phyloP scores from a whole-genome alignment of 35 echinoderm and acorn worm genomes.

The Patiria miniata region DNA sequence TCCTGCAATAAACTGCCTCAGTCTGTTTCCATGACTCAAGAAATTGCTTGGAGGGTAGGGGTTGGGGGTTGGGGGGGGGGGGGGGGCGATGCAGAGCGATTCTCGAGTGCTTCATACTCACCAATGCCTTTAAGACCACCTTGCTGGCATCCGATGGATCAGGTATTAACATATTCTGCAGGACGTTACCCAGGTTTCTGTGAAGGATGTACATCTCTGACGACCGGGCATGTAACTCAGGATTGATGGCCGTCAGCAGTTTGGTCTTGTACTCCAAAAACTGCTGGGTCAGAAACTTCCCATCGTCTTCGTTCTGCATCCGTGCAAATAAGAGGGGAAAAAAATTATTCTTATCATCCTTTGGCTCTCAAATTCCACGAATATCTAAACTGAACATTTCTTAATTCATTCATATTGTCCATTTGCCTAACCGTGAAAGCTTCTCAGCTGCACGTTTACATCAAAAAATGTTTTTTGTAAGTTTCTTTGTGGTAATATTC shows the following conservation, averaged over 20 bases:
- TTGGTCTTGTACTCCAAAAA: constrained; percentile 44
- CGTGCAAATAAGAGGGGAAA: not conserved
- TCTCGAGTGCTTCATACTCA: not conserved
- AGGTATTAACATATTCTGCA: not conserved
- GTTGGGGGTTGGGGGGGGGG: too few relatives aligned
- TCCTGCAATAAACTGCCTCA: too few relatives aligned
- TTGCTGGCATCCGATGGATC: constrained; percentile 16
- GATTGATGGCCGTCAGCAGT: constrained; percentile 28
- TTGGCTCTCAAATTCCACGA: too few relatives aligned
- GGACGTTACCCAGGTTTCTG: not conserved
- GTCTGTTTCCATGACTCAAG: too few relatives aligned
- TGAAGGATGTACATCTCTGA: not conserved
- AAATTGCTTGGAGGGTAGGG: too few relatives aligned
- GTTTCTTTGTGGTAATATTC: too few relatives aligned
- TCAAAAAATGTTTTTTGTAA: too few relatives aligned
- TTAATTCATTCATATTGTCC: too few relatives aligned
- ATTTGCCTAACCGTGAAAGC: too few relatives aligned
- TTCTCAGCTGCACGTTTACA: too few relatives aligned
- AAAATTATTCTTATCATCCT: not conserved
- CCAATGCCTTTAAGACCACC: not conserved
- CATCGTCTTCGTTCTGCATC: not conserved
- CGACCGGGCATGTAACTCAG: not conserved
- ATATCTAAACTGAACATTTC: too few relatives aligned
- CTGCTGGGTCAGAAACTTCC: constrained; percentile 12
- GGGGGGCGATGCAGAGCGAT: too few relatives aligned